Evolutionary conservation across 1,140 invertebrate species (phyloP).

Genomic region (Riptortus pedestris): DNA sequence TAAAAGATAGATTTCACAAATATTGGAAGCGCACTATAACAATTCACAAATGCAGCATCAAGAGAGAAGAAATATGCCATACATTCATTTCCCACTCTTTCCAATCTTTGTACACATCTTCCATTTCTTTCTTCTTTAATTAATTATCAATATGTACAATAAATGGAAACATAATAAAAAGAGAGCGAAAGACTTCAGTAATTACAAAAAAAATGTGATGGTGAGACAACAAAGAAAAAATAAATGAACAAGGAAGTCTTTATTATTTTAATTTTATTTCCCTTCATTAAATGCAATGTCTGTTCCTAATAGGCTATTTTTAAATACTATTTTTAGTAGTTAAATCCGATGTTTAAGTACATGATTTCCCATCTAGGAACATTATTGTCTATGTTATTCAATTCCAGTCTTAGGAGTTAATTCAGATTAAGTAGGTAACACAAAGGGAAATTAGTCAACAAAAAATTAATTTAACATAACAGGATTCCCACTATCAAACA

Average conservation of each 20-base stretch:
- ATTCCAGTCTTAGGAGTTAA: constrained; percentile 22
- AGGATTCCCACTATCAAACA: background rate
- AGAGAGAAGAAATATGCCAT: constrained; percentile 15
- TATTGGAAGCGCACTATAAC: constrained; percentile 28
- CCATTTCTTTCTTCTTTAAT: constrained; percentile 12
- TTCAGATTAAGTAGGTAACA: background rate
- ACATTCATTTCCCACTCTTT: constrained; percentile 2
- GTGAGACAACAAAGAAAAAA: background rate
- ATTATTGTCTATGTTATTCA: constrained; percentile 27
- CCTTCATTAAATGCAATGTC: constrained; percentile 7
- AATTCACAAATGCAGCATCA: constrained; percentile 27
- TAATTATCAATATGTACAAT: background rate
- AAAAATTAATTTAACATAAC: background rate
- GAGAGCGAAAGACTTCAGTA: background rate
- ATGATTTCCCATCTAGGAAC: constrained; percentile 22
- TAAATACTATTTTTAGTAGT: background rate
- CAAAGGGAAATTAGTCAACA: background rate
- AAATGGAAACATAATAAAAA: constrained; percentile 1
- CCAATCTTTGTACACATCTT: constrained; percentile 11
- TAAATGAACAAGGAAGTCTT: constrained; percentile 1
- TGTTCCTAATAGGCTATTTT: background rate
- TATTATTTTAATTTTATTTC: constrained; percentile 8
- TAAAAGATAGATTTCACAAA: constrained; percentile 28
- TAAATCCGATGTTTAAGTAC: constrained; percentile 21
- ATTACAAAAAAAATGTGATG: background rate